phyloP scores from a whole-genome alignment of 37 sponge, comb jelly and placozoan genomes.

The Hexactinellida sp. region DNA sequence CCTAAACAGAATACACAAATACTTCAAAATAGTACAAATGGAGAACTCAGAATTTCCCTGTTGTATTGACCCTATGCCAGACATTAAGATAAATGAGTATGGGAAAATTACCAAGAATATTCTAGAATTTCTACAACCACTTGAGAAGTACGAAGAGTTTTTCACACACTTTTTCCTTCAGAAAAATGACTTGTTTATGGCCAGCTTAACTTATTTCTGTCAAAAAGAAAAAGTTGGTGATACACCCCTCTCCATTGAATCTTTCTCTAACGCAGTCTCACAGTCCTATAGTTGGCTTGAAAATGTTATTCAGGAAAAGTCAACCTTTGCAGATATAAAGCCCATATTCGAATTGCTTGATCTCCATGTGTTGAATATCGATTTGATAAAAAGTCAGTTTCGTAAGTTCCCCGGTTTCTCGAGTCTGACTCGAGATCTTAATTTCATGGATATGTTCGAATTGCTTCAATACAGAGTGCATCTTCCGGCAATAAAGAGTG shows the following conservation, averaged over 20 bases:
- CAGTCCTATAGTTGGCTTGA: not conserved
- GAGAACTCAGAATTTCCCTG: not conserved
- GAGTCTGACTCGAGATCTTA: not conserved
- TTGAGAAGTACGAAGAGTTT: not conserved
- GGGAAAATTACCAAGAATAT: not conserved
- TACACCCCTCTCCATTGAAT: not conserved
- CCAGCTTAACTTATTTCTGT: not conserved
- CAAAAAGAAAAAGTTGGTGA: not conserved
- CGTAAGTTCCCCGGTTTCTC: not conserved
- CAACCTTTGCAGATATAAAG: not conserved
- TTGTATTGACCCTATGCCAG: not conserved
- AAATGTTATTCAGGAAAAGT: not conserved
- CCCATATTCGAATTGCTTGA: slow-evolving; percentile 2
- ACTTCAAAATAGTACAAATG: not conserved
- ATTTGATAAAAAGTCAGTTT: not conserved
- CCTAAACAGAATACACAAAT: not conserved
- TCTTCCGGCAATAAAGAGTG: not conserved
- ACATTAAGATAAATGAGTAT: slow-evolving; percentile 7
- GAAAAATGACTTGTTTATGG: slow-evolving; percentile 10
- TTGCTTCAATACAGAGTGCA: slow-evolving; percentile 10
- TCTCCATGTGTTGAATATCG: not conserved
- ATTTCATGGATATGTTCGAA: slow-evolving; percentile 3
- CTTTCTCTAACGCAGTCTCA: not conserved
- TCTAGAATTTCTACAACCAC: not conserved
- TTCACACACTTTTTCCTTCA: slow-evolving; percentile 5